These are phyloP conservation scores for Tetrao urogallus DNA, from an alignment of 2,113 vertebrate species.

Conservation along the genomic window DNA sequence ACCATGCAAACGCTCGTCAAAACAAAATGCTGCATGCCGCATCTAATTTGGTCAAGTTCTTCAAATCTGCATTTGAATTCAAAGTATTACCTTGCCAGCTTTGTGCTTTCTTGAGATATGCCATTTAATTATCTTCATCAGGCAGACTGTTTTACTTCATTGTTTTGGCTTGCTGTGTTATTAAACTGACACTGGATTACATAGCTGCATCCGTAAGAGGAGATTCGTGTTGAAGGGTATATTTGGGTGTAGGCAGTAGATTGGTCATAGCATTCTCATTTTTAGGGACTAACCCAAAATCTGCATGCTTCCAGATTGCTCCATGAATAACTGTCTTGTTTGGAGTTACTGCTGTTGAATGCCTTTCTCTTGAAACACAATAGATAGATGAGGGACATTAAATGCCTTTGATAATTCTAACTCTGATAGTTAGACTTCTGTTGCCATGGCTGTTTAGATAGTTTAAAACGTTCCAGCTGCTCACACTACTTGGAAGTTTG, in stretches of 20 bases:
- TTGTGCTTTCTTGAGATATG: neutral
- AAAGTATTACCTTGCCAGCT: neutral
- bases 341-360: accelerated
- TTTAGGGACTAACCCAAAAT: neutral
- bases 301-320: accelerated
- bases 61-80: neutral
- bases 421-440: neutral
- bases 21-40: neutral
- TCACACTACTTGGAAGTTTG: neutral
- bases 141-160: neutral
- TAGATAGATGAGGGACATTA: neutral
- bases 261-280: accelerated
- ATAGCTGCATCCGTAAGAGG: accelerated
- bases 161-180: neutral
- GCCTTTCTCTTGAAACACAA: neutral
- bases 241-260: neutral
- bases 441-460: neutral
- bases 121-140: neutral
- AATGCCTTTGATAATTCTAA: neutral
- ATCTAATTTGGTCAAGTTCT: neutral
- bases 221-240: neutral
- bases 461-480: neutral
- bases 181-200: neutral
- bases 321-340: neutral
- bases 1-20: neutral